Evolutionary conservation across 2,888 invertebrate genomes (phyloP).

Genomic region (Orthosia cruda): DNA sequence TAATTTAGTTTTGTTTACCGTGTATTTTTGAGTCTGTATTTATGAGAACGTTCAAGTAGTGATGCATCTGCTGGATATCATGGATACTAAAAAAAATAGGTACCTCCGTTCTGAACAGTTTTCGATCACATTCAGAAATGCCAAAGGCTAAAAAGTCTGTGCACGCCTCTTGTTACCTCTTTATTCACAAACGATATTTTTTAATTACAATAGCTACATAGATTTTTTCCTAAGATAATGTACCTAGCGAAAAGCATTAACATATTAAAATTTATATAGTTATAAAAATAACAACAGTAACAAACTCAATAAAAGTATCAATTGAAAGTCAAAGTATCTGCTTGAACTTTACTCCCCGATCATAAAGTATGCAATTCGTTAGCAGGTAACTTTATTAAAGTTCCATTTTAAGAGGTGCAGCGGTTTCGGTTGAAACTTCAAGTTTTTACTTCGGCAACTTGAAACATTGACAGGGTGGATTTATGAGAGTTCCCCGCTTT

Average conservation of each 20-base stretch:
- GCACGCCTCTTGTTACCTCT: conserved; percentile 22
- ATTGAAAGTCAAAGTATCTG: conserved; percentile 64
- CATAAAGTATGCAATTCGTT: conserved; percentile 65
- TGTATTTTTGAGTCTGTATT: conserved; percentile 48
- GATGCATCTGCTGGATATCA: conserved; percentile 44
- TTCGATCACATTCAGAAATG: conserved; percentile 38
- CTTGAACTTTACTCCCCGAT: conserved; percentile 62
- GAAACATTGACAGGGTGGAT: conserved; percentile 82
- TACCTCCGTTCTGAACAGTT: conserved; percentile 38
- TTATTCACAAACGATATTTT: conserved; percentile 22
- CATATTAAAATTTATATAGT: conserved; percentile 19
- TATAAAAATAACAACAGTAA: conserved; percentile 43
- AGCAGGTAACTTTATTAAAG: conserved; percentile 69
- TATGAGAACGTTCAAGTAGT: conserved; percentile 25
- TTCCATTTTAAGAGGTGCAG: conserved; percentile 73
- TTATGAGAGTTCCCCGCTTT: conserved; percentile 74
- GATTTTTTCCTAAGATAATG: conserved; percentile 10
- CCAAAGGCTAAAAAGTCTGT: conserved; percentile 38
- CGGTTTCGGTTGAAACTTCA: conserved; percentile 65
- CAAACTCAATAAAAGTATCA: conserved; percentile 63
- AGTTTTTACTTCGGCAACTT: conserved; percentile 80
- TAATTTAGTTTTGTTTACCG: conserved; percentile 57
- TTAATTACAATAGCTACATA: conserved; percentile 14
- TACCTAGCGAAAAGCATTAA: not conserved
- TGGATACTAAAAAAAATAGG: conserved; percentile 40